phyloP scores from a whole-genome alignment of 2,888 invertebrate species.

The Sipha maydis region DNA sequence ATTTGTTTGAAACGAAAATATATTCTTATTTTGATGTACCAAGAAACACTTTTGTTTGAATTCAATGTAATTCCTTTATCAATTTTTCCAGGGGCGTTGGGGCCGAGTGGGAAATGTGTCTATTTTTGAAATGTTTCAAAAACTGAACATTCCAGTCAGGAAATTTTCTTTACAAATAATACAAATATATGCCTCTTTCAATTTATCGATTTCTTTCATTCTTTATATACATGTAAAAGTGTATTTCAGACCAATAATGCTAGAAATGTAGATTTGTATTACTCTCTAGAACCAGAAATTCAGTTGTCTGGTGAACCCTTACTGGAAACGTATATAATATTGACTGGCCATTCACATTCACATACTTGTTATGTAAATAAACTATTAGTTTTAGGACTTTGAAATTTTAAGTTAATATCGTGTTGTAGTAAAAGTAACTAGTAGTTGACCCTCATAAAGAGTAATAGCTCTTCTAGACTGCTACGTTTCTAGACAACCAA shows the following conservation, averaged over 20 bases:
- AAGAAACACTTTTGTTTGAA: too few species aligned
- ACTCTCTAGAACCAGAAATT: background rate
- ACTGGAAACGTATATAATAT: conserved; percentile 8
- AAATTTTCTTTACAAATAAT: too few species aligned
- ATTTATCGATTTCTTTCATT: too few species aligned
- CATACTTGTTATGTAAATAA: conserved; percentile 15
- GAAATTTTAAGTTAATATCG: conserved; percentile 43
- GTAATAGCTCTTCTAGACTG: conserved; percentile 1
- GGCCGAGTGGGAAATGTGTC: too few species aligned
- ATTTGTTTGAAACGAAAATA: too few species aligned
- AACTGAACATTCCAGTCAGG: too few species aligned
- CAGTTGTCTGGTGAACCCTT: conserved; percentile 12
- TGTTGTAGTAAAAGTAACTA: background rate
- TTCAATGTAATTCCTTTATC: too few species aligned
- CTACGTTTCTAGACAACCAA: background rate
- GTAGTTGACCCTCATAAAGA: background rate
- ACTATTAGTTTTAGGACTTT: background rate
- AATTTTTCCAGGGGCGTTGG: too few species aligned
- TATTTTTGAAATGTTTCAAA: too few species aligned
- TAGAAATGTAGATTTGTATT: background rate
- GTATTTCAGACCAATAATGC: background rate
- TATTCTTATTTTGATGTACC: too few species aligned
- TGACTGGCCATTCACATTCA: background rate
- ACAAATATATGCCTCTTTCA: too few species aligned
- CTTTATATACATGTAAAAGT: too few species aligned